A percentile compares a stretch with the other conserved stretches of the same genome.
Conservation (phyloP, 1,140 invertebrate genomes). For the Megalopta genalis region DNA sequence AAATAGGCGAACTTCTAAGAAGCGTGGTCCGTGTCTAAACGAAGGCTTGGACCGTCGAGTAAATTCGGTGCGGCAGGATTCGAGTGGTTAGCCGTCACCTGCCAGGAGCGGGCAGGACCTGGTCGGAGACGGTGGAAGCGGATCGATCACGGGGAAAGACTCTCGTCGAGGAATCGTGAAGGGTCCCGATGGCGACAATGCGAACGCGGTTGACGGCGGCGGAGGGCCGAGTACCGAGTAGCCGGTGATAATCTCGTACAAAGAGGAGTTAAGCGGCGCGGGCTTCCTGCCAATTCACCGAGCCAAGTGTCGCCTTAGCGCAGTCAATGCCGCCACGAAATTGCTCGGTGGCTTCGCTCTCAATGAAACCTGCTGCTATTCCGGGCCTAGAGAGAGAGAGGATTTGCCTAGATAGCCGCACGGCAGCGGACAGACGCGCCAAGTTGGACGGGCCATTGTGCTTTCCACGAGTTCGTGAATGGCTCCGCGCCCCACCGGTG, state of each 20-base stretch:
- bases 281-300: constrained; percentile 76
- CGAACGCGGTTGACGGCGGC: constrained; percentile 40
- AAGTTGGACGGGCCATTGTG: constrained; percentile 36
- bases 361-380: constrained; percentile 63
- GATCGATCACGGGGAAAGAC: constrained; percentile 29
- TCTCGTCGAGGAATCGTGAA: constrained; percentile 26
- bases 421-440: constrained; percentile 48
- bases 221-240: constrained; percentile 32
- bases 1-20: too few relatives aligned
- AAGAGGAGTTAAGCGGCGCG: constrained; percentile 70
- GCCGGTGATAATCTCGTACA: constrained; percentile 73
- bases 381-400: constrained; percentile 19
- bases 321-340: constrained; percentile 66
- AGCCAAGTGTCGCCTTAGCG: constrained; percentile 65
- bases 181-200: constrained; percentile 44
- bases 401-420: constrained; percentile 67
- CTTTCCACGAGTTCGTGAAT: constrained; percentile 48
- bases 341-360: constrained; percentile 63
- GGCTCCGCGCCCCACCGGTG: constrained; percentile 2
- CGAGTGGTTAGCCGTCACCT: neutral
- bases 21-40: too few relatives aligned
- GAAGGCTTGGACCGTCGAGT: neutral
- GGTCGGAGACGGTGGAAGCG: constrained; percentile 34
- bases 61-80: neutral
- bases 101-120: constrained; percentile 13